phyloP scores from a whole-genome alignment of 2,888 invertebrate species.

The Smittia sp. region DNA sequence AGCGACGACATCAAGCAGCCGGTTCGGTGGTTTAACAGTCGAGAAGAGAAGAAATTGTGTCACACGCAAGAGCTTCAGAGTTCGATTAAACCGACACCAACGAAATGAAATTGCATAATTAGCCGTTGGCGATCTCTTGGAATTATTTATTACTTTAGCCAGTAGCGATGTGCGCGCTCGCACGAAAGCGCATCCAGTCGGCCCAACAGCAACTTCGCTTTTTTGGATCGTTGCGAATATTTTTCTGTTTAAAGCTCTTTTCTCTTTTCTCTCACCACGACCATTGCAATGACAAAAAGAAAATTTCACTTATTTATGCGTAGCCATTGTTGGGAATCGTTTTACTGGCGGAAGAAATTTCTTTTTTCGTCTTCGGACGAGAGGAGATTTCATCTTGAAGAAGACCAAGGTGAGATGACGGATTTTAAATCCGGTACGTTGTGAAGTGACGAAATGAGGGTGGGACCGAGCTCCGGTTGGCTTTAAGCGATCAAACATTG shows the following conservation, averaged over 20 bases:
- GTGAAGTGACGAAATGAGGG: background rate
- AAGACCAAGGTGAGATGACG: conserved; percentile 8
- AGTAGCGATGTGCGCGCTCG: background rate
- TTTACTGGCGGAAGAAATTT: conserved; percentile 18
- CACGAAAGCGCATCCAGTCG: background rate
- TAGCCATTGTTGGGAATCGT: conserved; percentile 9
- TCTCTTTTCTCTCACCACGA: conserved; percentile 25
- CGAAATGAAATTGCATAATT: conserved; percentile 7
- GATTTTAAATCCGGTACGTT: conserved; percentile 8
- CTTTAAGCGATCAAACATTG: too few species aligned
- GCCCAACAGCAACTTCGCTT: background rate
- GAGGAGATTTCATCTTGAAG: background rate
- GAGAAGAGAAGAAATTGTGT: conserved; percentile 5
- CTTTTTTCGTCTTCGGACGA: background rate
- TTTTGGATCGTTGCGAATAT: background rate
- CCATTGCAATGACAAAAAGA: background rate
- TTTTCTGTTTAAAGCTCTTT: conserved; percentile 1
- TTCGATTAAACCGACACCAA: background rate
- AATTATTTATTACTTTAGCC: background rate
- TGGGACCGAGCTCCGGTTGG: too few species aligned
- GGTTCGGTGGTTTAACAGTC: background rate
- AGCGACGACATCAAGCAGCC: background rate
- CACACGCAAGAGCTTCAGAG: background rate
- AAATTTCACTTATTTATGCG: conserved; percentile 23
- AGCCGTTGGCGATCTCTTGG: background rate